phyloP scores from a whole-genome alignment of 2,888 invertebrate species.

The Erebia epiphron region DNA sequence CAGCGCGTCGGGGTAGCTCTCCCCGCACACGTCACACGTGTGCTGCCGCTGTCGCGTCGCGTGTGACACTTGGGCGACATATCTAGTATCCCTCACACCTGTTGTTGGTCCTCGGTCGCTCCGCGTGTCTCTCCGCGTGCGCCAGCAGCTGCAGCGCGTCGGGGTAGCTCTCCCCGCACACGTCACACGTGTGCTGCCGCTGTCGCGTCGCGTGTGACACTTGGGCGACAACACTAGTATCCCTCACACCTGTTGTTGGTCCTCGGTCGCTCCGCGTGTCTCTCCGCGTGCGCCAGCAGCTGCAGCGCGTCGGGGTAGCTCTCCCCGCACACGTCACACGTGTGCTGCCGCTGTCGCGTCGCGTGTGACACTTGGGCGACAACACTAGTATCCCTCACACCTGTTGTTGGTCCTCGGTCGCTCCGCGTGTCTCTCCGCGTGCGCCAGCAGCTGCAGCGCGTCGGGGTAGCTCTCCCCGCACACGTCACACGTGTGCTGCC shows the following conservation, averaged over 20 bases:
- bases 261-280: slow-evolving; percentile 87
- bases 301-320: slow-evolving; percentile 89
- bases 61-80: no score
- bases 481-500: slow-evolving; percentile 82
- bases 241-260: slow-evolving; percentile 45
- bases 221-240: not conserved
- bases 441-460: slow-evolving; percentile 89
- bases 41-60: not conserved
- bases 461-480: slow-evolving; percentile 91
- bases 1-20: slow-evolving; percentile 89
- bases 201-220: no score
- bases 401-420: slow-evolving; percentile 77
- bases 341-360: not conserved
- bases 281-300: slow-evolving; percentile 90
- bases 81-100: slow-evolving; percentile 43
- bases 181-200: slow-evolving; percentile 80
- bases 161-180: slow-evolving; percentile 90
- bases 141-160: slow-evolving; percentile 90
- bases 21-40: slow-evolving; percentile 89
- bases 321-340: slow-evolving; percentile 91
- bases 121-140: slow-evolving; percentile 90
- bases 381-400: slow-evolving; percentile 35
- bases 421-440: slow-evolving; percentile 89
- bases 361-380: no score
- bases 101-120: slow-evolving; percentile 79